Evolutionary conservation across 1,140 invertebrate genomes (phyloP), one percentile per base, ranked within the genome.

Genomic region (Drosophila triauraria): DNA sequence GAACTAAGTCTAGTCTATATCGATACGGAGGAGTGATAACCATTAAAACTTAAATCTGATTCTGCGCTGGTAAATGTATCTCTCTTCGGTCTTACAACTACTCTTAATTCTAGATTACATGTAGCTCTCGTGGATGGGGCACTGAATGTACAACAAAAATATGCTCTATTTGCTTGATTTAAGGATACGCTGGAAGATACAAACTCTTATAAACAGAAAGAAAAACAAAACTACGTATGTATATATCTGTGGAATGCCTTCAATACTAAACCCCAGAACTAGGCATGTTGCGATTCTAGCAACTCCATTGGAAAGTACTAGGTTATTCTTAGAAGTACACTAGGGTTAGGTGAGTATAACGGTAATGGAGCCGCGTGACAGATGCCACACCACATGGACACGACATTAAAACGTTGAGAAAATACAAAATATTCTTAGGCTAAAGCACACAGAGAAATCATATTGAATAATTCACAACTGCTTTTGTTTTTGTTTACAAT

Each of bases 111-210:
- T 78, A 78, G 58, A 70, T 78, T 78, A 78, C 51, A 69, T 70
- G 32, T 78, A 78, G 62, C 56, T 54, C 56, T 59, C 54, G 56
- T 68, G 56, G 54, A 69, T 77, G 75, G 75, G 67, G 48, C 65
- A 53, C 65, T 69, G 40, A 67, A 77, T 77, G 63, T 69, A 77
- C 63, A 77, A 77, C 74, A 77, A 69, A 77, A 77, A 61, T 77
- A 77, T 38, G 63, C 12, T 68, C 54, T 68, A 77, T 67, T 20
- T 20, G 20, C 20, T 20, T 75, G 43, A n/a, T 77, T 77, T 20
- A 47, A 42, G 38, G 56, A 60, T 77, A 68, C 62, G 57, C 75
- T 77, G 75, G 74, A 77, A 77, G 48, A 51, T 57, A 42, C 40
- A 54, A 46, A 62, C 50, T 27, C 15, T 30, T 61, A n/a, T 32